These are phyloP conservation scores for Sebastiscus albofasciatus DNA, from an alignment of 2,797 vertebrate species.

Conservation along the genomic window DNA sequence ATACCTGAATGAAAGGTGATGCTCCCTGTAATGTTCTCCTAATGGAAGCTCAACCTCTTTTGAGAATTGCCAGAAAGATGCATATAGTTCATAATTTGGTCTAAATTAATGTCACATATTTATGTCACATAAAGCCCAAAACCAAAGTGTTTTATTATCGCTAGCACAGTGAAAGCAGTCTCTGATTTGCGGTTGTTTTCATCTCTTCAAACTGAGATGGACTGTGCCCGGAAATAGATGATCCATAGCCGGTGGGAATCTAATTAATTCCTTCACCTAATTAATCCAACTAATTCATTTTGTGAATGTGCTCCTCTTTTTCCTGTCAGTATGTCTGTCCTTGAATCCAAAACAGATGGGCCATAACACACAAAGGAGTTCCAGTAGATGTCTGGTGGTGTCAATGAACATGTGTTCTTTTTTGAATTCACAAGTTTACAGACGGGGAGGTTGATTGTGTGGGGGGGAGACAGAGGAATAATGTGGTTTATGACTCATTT, in stretches of 20 bases:
- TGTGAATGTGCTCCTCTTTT: constrained; percentile 13
- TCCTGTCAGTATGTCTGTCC: background rate
- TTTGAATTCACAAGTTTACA: constrained; percentile 59
- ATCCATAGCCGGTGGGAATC: constrained; percentile 39
- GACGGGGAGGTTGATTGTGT: constrained; percentile 42
- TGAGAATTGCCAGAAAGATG: background rate
- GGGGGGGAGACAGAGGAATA: constrained; percentile 38
- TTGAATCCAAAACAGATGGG: background rate
- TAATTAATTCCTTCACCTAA: constrained; percentile 48
- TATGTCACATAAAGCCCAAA: background rate
- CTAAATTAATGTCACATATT: background rate
- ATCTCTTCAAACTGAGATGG: background rate
- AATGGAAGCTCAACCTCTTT: background rate
- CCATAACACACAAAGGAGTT: background rate
- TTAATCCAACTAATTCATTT: constrained; percentile 36
- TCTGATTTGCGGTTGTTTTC: background rate
- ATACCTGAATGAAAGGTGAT: background rate
- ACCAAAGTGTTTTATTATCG: background rate
- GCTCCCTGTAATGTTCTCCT: background rate
- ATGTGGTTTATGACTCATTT: constrained; percentile 47
- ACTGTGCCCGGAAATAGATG: constrained; percentile 37
- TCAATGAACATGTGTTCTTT: constrained; percentile 35
- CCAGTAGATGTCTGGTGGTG: background rate
- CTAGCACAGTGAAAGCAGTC: background rate
- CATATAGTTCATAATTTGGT: background rate